Conservation (phyloP, 2,888 invertebrate species). For the Eilema depressum region DNA sequence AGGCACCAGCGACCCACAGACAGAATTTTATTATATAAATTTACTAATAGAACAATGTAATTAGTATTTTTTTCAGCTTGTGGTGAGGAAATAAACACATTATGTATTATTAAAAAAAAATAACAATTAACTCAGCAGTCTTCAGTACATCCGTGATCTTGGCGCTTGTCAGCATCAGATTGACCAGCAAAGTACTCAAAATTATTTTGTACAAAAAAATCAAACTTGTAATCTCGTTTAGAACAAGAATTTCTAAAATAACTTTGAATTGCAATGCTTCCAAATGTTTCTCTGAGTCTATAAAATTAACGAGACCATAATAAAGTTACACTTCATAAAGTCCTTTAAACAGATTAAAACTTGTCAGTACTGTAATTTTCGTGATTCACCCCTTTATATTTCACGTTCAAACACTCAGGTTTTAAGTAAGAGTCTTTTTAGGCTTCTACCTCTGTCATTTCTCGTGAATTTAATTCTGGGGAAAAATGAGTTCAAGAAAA, state of each 20-base stretch:
- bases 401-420: neutral
- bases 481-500: too few relatives aligned
- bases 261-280: slow-evolving; percentile 2
- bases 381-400: neutral
- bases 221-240: neutral
- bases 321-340: slow-evolving; percentile 2
- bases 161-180: too few relatives aligned
- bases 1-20: too few relatives aligned
- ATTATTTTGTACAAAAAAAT: too few relatives aligned
- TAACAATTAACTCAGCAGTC: too few relatives aligned
- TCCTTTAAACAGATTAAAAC: slow-evolving; percentile 1
- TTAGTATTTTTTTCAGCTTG: too few relatives aligned
- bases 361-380: neutral
- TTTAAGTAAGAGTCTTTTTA: neutral
- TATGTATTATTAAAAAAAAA: too few relatives aligned
- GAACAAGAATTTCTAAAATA: neutral
- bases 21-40: too few relatives aligned
- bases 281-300: neutral
- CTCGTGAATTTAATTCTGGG: neutral
- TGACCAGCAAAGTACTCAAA: too few relatives aligned
- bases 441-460: neutral
- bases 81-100: too few relatives aligned
- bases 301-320: neutral
- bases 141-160: too few relatives aligned
- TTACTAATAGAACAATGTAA: too few relatives aligned